These are phyloP conservation scores for Furnarius figulus DNA, from an alignment of 2,113 vertebrate genomes.

Conservation along the genomic window DNA sequence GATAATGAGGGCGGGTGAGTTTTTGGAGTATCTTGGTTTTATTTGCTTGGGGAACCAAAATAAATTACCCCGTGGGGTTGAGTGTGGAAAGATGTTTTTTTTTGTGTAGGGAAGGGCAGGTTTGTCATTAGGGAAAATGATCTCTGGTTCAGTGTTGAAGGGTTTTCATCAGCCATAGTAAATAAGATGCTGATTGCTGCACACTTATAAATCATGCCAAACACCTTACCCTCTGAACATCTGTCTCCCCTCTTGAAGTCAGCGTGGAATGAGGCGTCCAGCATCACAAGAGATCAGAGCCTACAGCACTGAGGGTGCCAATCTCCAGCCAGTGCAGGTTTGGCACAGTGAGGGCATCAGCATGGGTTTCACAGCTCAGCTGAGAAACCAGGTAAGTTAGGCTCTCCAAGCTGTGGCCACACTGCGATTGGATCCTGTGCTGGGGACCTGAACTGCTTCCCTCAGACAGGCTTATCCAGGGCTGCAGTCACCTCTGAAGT, in stretches of 20 bases:
- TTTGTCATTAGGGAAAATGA: fast-evolving
- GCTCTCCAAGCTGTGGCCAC: neutral
- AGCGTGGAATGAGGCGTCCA: neutral
- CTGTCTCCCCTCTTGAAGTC: neutral
- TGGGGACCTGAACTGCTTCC: neutral
- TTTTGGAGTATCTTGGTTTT: neutral
- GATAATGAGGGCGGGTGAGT: neutral
- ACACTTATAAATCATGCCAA: neutral
- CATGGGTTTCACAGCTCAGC: neutral
- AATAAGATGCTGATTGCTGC: neutral
- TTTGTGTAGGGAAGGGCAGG: neutral
- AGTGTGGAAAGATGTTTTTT: neutral
- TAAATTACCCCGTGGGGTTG: neutral
- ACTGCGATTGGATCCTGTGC: fast-evolving
- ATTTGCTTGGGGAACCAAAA: neutral
- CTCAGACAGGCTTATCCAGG: neutral
- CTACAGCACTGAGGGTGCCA: neutral
- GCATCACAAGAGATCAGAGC: neutral
- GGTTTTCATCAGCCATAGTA: neutral
- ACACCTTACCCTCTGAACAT: neutral
- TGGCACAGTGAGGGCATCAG: fast-evolving
- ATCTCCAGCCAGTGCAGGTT: fast-evolving
- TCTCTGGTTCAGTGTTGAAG: neutral
- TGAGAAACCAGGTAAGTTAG: neutral
- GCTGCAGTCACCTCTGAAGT: neutral